A percentile compares a stretch with the other conserved stretches of the same genome.
Evolutionary conservation across 2,113 vertebrate species (phyloP).

Genomic region (Pleuronectes platessa): DNA sequence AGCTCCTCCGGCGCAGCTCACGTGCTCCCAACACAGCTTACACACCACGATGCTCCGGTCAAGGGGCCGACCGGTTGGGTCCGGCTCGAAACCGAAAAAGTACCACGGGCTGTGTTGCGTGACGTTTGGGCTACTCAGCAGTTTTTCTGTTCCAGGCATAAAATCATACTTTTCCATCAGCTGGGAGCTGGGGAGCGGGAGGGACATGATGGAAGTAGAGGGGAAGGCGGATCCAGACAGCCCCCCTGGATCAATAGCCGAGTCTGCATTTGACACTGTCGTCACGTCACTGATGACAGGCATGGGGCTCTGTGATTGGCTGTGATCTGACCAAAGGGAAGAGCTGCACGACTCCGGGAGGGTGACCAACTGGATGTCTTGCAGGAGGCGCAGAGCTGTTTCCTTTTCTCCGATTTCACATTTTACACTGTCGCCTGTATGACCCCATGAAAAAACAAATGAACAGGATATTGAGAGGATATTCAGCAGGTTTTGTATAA

Average conservation of each 20-base stretch:
- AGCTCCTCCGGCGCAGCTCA: conserved; percentile 78
- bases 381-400: conserved; percentile 79
- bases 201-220: conserved; percentile 23
- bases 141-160: conserved; percentile 68
- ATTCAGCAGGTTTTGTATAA: background rate
- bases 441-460: conserved; percentile 1
- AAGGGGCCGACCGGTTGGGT: conserved; percentile 75
- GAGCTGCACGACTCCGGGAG: conserved; percentile 65
- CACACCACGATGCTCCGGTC: conserved; percentile 78
- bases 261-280: conserved; percentile 44
- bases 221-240: conserved; percentile 2
- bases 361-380: conserved; percentile 78
- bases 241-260: conserved; percentile 16
- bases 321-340: conserved; percentile 60
- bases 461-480: background rate
- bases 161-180: conserved; percentile 59
- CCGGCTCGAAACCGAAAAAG: conserved; percentile 77
- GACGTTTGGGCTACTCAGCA: conserved; percentile 61
- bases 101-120: conserved; percentile 68
- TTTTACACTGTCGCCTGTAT: conserved; percentile 76
- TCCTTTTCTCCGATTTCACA: conserved; percentile 83
- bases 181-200: conserved; percentile 7
- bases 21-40: conserved; percentile 78
- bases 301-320: conserved; percentile 70
- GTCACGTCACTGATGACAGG: conserved; percentile 67